Evolutionary conservation across 2,797 vertebrate species (phyloP).

Genomic region (Heliangelus exortis): DNA sequence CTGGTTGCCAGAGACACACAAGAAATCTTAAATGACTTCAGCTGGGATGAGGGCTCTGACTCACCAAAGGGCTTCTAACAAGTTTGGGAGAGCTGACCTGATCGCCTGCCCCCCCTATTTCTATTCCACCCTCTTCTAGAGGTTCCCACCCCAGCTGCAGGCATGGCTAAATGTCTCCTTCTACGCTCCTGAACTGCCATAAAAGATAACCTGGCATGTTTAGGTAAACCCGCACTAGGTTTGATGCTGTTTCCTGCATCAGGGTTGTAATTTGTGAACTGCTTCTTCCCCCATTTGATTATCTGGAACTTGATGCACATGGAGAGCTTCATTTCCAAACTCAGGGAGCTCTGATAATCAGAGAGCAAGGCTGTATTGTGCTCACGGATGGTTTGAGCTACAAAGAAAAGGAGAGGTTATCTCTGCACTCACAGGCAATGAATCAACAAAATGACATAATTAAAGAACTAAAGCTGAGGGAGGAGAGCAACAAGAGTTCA

Average conservation of each 20-base stretch:
- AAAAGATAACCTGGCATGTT: background rate
- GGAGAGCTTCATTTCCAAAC: background rate
- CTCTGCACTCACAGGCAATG: conserved; percentile 26
- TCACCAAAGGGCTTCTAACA: background rate
- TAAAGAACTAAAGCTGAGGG: conserved; percentile 13
- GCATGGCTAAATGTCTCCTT: background rate
- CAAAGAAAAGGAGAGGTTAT: conserved; percentile 6
- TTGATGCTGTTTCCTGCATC: background rate
- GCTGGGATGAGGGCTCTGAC: background rate
- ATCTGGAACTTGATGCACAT: background rate
- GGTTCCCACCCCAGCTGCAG: background rate
- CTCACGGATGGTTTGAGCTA: background rate
- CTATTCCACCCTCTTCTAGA: background rate
- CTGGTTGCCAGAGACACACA: background rate
- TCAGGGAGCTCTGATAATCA: background rate
- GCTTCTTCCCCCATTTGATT: background rate
- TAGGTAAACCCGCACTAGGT: background rate
- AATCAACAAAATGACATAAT: conserved; percentile 23
- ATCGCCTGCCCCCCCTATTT: background rate
- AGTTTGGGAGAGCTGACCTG: background rate
- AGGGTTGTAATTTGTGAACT: background rate
- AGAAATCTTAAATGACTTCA: background rate
- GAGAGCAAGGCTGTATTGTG: background rate
- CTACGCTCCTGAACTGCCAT: background rate
- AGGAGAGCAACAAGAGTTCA: background rate